These are phyloP conservation scores for Branchipolynoe longqiensis DNA, from an alignment of 2,888 invertebrate genomes.

Conservation along the genomic window DNA sequence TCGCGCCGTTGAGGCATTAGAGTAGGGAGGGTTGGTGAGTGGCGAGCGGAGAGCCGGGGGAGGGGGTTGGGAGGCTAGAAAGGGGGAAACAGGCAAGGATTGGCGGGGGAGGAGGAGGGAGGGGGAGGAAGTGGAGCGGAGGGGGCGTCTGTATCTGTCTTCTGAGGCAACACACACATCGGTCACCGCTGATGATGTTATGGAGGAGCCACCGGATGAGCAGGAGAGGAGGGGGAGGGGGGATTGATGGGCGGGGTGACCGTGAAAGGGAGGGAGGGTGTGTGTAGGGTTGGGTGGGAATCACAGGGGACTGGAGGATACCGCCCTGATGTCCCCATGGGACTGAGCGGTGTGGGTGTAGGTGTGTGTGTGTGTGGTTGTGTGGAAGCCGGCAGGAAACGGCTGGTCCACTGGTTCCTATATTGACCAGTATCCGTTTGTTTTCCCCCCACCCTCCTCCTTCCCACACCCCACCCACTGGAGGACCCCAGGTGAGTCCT, in stretches of 20 bases:
- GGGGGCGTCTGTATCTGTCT: neutral
- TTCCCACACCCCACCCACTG: neutral
- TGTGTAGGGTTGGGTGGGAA: neutral
- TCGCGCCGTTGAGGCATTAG: neutral
- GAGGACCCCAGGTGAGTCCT: no score
- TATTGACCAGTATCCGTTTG: no score
- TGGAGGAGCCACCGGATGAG: neutral
- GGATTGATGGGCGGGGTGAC: constrained; percentile 3
- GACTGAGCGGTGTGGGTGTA: no score
- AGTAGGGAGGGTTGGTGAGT: neutral
- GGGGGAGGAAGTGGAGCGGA: neutral
- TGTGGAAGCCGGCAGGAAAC: no score
- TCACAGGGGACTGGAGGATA: neutral
- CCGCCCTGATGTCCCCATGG: neutral
- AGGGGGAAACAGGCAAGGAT: no score
- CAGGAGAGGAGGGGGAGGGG: neutral
- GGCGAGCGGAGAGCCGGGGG: neutral
- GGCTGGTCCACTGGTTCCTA: no score
- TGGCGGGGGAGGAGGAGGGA: neutral
- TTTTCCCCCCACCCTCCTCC: neutral
- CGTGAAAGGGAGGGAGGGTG: neutral
- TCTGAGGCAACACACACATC: neutral
- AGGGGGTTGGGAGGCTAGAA: neutral
- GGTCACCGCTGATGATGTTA: neutral
- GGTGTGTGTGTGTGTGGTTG: no score